These are phyloP conservation scores for Nothocercus julius DNA, from an alignment of 2,113 vertebrate genomes.

Conservation along the genomic window DNA sequence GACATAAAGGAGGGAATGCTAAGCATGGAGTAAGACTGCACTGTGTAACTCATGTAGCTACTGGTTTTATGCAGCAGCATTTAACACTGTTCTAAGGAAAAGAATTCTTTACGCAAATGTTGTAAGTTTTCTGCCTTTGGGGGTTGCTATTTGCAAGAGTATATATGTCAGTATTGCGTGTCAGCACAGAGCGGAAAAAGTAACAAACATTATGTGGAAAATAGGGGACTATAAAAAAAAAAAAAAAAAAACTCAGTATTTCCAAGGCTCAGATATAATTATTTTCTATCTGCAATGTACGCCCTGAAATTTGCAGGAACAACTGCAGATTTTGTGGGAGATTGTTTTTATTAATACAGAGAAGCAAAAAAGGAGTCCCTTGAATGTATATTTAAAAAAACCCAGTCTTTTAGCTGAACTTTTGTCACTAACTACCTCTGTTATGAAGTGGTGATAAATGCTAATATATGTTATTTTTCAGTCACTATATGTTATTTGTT, in stretches of 20 bases:
- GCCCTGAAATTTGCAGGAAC: background rate
- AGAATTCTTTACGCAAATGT: conserved; percentile 9
- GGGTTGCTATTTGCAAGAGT: conserved; percentile 13
- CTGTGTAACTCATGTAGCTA: conserved; percentile 15
- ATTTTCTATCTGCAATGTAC: conserved; percentile 42
- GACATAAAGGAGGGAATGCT: conserved; percentile 33
- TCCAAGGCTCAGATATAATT: conserved; percentile 30
- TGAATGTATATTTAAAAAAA: conserved; percentile 44
- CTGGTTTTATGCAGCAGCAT: background rate
- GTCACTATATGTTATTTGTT: background rate
- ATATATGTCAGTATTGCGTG: background rate
- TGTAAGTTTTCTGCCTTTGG: conserved; percentile 3
- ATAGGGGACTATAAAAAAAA: background rate
- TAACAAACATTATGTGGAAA: background rate
- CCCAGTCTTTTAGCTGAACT: conserved; percentile 41
- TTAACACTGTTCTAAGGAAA: background rate
- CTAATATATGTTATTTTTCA: background rate
- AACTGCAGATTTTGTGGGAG: conserved; percentile 29
- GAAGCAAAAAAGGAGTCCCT: conserved; percentile 34
- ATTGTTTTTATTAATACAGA: conserved; percentile 18
- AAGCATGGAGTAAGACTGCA: background rate
- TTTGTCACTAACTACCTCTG: background rate
- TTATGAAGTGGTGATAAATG: background rate
- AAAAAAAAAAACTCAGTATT: background rate
- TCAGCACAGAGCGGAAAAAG: background rate